Base-by-base conservation (phyloP, 2,888 invertebrate genomes). In the Coremacera marginata region DNA sequence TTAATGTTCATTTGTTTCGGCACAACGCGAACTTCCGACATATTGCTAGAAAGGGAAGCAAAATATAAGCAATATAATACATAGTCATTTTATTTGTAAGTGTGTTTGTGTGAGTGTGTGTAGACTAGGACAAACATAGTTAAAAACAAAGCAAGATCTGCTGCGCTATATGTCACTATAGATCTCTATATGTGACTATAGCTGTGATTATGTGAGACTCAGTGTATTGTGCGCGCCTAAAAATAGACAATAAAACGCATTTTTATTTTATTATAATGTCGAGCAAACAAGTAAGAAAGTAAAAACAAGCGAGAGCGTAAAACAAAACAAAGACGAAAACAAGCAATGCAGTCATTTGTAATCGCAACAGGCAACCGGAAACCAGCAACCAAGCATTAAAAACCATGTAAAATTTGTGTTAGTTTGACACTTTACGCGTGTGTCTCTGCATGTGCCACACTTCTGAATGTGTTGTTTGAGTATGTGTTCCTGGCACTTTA, bases 361-460 rank as follows among this genome's bases (percentile, higher is more conserved):
- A 51, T 73, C 73, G 73, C 73, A 73, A 63, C 73, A 73, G 73
- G 73, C 73, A 73, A 67, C 67, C 37, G 44, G 44, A 2, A 44
- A 44, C 44, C 44, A 11, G 44, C 44, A 67, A 65, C 73, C 62
- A 25, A 27, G 51, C 70, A 70, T 70, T 70, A 34, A 71, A 11
- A 31, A 71, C 37, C 55, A 62, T 60, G 60, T 25, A 49, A 62
- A 72, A 72, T 37, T 37, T 11, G 72, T 60, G 60, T 72, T 70
- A 60, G 60, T 60, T 14, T 70, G 27, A 16, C 25, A 52, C 34
- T 49, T 70, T 7, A 14, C 52, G 49, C 31, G 70, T 68, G 68
- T 70, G n/a, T 44, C 0, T 8, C 2, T 44, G 8, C n/a, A 19
- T 37, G 22, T 37, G 3, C 25, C 31, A 16, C 44, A n/a, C 67